These are phyloP conservation scores for Pagetopsis macropterus DNA, from an alignment of 2,797 vertebrate genomes.

Conservation along the genomic window DNA sequence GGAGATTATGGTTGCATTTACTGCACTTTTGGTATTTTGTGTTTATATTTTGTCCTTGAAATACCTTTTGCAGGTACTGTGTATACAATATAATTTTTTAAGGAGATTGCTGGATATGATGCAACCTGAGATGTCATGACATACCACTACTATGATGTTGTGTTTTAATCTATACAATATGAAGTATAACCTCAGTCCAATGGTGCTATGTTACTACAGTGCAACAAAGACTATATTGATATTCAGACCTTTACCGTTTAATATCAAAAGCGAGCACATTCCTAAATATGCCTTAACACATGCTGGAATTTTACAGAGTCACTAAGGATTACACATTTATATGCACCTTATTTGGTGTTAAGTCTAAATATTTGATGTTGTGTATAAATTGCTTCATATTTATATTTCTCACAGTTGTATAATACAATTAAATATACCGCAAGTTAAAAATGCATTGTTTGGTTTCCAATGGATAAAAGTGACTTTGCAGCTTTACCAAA, in stretches of 20 bases:
- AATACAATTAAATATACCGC: conserved; percentile 40
- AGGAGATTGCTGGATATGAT: conserved; percentile 33
- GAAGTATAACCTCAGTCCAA: conserved; percentile 49
- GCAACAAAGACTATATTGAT: conserved; percentile 12
- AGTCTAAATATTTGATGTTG: conserved; percentile 35
- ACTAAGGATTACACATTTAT: conserved; percentile 1
- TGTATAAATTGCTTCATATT: conserved; percentile 74
- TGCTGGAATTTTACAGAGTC: conserved; percentile 12
- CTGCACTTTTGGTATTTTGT: conserved; percentile 36
- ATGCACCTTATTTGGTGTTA: conserved; percentile 22
- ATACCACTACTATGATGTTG: conserved; percentile 33
- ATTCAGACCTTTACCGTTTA: conserved; percentile 4
- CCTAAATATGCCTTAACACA: conserved; percentile 6
- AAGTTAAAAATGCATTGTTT: conserved; percentile 33
- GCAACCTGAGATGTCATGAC: conserved; percentile 12
- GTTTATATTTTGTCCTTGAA: conserved; percentile 34
- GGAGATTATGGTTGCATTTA: conserved; percentile 13
- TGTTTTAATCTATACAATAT: conserved; percentile 41
- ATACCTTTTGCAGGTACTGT: conserved; percentile 51
- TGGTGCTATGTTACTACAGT: conserved; percentile 42
- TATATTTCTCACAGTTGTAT: conserved; percentile 62
- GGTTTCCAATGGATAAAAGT: conserved; percentile 25
- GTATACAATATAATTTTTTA: conserved; percentile 54
- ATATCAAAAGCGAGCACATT: conserved; percentile 28
- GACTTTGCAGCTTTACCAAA: not conserved